Evolutionary conservation across 2,113 vertebrate species (phyloP).

Genomic region (Strix uralensis): DNA sequence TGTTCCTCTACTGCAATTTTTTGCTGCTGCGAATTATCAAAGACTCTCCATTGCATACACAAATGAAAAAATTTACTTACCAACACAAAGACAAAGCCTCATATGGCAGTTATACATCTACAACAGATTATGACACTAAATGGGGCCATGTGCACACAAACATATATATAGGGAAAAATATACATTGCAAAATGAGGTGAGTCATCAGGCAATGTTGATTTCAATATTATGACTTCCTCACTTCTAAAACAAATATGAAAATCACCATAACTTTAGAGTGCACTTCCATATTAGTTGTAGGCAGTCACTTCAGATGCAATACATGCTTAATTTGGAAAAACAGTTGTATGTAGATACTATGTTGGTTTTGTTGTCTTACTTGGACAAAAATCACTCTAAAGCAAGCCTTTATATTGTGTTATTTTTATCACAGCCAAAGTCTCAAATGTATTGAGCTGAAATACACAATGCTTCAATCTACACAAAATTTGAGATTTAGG

Average conservation of each 20-base stretch:
- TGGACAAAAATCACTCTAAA: neutral
- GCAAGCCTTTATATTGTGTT: neutral
- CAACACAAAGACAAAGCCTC: neutral
- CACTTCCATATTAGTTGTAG: neutral
- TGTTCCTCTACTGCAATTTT: neutral
- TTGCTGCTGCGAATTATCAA: neutral
- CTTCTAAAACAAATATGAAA: neutral
- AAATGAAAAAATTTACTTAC: neutral
- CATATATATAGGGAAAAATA: neutral
- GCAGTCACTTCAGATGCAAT: neutral
- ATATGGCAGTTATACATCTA: neutral
- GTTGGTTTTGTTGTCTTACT: neutral
- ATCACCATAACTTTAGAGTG: neutral
- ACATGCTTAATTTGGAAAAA: neutral
- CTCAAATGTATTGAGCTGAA: neutral
- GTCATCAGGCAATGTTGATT: neutral
- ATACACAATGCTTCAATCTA: neutral
- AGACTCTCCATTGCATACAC: neutral
- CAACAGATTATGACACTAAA: neutral
- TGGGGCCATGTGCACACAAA: rapidly evolving
- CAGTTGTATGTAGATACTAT: neutral
- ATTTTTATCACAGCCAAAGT: neutral
- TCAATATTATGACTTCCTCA: neutral
- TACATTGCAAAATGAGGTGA: neutral
- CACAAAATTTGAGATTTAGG: neutral